These are phyloP conservation scores for Cnemophilus loriae DNA, from an alignment of 2,113 vertebrate genomes.

Conservation along the genomic window DNA sequence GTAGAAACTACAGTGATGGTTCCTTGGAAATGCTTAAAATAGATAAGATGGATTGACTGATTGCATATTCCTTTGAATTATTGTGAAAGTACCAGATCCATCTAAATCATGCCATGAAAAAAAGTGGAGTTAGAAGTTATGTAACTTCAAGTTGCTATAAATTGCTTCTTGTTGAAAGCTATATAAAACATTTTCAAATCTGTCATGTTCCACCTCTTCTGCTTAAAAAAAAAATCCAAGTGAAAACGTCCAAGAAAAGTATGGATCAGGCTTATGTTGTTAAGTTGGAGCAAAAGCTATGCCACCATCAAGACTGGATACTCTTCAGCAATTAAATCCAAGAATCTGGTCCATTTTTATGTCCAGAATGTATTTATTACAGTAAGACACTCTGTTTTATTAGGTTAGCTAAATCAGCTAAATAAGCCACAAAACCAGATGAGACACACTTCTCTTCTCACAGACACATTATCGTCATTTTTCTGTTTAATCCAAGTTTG, in stretches of 20 bases:
- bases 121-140: conserved; percentile 46
- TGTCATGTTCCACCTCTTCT: conserved; percentile 54
- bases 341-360: not conserved
- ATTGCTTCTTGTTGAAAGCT: conserved; percentile 54
- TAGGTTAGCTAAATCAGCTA: not conserved
- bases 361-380: not conserved
- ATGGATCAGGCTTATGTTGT: not conserved
- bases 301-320: not conserved
- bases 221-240: not conserved
- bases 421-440: not conserved
- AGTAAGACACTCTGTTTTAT: not conserved
- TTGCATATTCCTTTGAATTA: conserved; percentile 57
- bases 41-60: conserved; percentile 44
- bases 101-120: conserved; percentile 29
- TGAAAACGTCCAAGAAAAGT: conserved; percentile 16
- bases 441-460: not conserved
- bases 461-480: not conserved
- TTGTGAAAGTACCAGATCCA: conserved; percentile 39
- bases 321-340: not conserved
- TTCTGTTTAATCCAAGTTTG: not conserved
- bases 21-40: conserved; percentile 41
- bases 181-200: conserved; percentile 55
- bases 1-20: not conserved
- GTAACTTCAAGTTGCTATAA: conserved; percentile 53
- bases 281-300: not conserved